phyloP scores from a whole-genome alignment of 2,888 invertebrate species.

The Apodemia hepburni region DNA sequence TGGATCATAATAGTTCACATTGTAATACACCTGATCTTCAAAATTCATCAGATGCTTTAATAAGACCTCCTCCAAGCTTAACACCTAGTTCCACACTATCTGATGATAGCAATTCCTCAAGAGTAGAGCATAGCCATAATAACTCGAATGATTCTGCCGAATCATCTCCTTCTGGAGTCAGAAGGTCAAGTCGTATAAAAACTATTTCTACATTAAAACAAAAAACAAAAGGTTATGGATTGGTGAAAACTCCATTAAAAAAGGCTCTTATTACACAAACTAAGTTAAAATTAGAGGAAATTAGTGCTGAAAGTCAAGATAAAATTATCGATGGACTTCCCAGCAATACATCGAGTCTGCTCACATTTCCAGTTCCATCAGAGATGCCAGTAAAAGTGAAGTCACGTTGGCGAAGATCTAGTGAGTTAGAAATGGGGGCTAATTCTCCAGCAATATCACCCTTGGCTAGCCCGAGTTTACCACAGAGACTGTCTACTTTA shows the following conservation, averaged over 20 bases:
- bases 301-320: constrained; percentile 78
- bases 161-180: constrained; percentile 78
- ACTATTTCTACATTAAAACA: constrained; percentile 85
- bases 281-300: constrained; percentile 78
- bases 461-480: constrained; percentile 58
- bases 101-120: constrained; percentile 70
- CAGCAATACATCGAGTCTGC: constrained; percentile 54
- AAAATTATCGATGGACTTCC: constrained; percentile 47
- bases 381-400: constrained; percentile 89
- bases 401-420: constrained; percentile 87
- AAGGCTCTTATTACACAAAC: constrained; percentile 73
- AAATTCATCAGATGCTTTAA: constrained; percentile 44
- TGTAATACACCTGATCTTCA: constrained; percentile 52
- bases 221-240: constrained; percentile 83
- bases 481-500: constrained; percentile 46
- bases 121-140: constrained; percentile 55
- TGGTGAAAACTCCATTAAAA: constrained; percentile 79
- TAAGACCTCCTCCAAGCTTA: constrained; percentile 65
- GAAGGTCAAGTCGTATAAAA: constrained; percentile 88
- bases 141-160: constrained; percentile 70
- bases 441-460: constrained; percentile 64
- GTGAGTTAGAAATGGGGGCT: constrained; percentile 85
- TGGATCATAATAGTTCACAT: constrained; percentile 39
- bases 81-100: constrained; percentile 69
- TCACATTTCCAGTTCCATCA: constrained; percentile 66